Conservation (phyloP, 92 coral and sea anemone species). For the Epizoanthus illoricatus region DNA sequence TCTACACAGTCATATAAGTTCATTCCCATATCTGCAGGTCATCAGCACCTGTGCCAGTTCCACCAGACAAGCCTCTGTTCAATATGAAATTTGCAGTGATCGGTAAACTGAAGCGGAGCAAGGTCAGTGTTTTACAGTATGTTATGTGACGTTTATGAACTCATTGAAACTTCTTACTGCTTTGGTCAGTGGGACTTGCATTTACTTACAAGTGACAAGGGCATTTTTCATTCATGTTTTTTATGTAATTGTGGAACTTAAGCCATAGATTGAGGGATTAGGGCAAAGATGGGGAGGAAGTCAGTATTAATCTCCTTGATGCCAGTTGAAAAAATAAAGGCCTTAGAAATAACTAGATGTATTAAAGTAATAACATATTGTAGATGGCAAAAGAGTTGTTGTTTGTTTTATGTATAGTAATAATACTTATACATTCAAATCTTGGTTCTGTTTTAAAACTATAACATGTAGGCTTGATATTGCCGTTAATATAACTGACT, state of each 20-base stretch:
- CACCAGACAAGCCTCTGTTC: slow-evolving; percentile 74
- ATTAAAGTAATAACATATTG: too few relatives aligned
- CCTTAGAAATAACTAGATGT: too few relatives aligned
- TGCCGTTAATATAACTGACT: background rate
- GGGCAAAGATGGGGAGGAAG: background rate
- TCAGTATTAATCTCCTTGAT: background rate
- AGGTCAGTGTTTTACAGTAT: slow-evolving; percentile 50
- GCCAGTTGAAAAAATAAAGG: too few relatives aligned
- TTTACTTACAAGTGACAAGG: too few relatives aligned
- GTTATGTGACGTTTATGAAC: too few relatives aligned
- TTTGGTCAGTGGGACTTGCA: too few relatives aligned
- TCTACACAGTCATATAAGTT: background rate
- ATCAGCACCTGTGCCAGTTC: slow-evolving; percentile 46
- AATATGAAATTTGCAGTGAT: slow-evolving; percentile 76
- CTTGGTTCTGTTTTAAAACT: background rate
- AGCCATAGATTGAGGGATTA: too few relatives aligned
- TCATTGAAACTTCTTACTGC: too few relatives aligned
- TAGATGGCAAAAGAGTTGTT: too few relatives aligned
- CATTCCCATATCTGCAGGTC: slow-evolving; percentile 29
- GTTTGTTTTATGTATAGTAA: background rate
- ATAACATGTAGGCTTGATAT: background rate
- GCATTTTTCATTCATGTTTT: too few relatives aligned
- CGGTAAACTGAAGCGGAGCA: slow-evolving; percentile 77
- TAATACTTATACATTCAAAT: background rate
- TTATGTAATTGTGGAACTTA: too few relatives aligned